Base-by-base conservation (phyloP, 2,797 vertebrate genomes). In the Toxotes lorentzi region DNA sequence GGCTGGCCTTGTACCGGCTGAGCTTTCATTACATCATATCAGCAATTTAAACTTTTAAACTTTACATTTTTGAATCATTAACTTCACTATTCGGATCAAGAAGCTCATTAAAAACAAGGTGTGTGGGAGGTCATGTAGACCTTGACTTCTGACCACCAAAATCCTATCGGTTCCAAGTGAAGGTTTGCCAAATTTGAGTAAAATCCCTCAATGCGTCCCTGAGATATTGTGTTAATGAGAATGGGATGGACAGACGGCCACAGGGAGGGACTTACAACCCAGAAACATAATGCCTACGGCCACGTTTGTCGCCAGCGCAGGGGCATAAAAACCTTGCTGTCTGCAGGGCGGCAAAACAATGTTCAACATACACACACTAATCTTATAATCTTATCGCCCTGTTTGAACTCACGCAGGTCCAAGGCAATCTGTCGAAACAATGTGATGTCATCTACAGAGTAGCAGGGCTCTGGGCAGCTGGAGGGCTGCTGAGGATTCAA, bases 361-460 rank as follows among this genome's bases (percentile, higher is more conserved):
- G 14, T 68, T 45, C 16, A 41, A 27, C 30, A 27, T 24, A 3
- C 4, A 48, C 16, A 45, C 32, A 8, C 32, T 27, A 40, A 67
- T 7, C 9, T 30, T 21, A 58, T 19, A 51, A 7, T 34, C 13
- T 38, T 1, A 19, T 45, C 57, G n/a, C 14, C 16, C 23, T 5
- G 14, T 47, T 4, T 67, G 51, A 75, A 91, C 94, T 94, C 83
- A 96, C 94, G 92, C 27, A 96, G 81, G 73, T 95, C 94, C 17
- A 95, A 83, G 13, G 94, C 93, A 5, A 96, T 95, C 86, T 95
- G 94, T 64, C 92, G 91, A 70, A 95, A 94, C 69, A 94, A 82
- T 0, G 88, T 82, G 78, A 95, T 91, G 65, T 95, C 93, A 0
- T 86, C 80, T 0, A 48, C 74, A 51, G 91, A 91, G 72, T 76